phyloP scores from a whole-genome alignment of 2,113 vertebrate genomes.

The Synodontis membranacea region DNA sequence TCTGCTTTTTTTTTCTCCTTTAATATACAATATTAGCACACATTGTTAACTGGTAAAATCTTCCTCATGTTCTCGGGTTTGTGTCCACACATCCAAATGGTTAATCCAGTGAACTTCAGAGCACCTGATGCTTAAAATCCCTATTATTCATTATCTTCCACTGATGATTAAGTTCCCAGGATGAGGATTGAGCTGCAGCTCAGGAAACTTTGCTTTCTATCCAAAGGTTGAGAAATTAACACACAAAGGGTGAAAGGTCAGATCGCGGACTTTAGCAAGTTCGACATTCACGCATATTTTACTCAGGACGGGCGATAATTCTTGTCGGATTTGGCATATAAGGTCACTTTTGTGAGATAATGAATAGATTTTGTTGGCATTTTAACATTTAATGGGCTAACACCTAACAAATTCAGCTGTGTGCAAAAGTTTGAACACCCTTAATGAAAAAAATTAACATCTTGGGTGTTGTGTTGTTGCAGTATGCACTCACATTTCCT shows the following conservation, averaged over 20 bases:
- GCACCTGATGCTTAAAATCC: constrained; percentile 41
- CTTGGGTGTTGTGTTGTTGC: neutral
- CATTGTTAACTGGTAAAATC: neutral
- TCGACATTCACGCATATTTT: neutral
- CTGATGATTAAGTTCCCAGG: constrained; percentile 48
- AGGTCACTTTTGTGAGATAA: constrained; percentile 54
- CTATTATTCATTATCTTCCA: constrained; percentile 52
- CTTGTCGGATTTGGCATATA: constrained; percentile 66
- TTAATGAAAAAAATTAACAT: neutral
- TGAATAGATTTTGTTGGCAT: neutral
- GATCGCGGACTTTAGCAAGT: constrained; percentile 61
- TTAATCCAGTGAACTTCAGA: constrained; percentile 33
- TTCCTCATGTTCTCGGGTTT: neutral
- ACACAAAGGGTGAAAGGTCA: constrained; percentile 32
- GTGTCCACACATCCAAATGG: neutral
- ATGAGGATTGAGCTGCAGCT: neutral
- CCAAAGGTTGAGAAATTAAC: constrained; percentile 52
- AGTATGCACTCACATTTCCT: neutral
- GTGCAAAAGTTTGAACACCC: neutral
- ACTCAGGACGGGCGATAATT: neutral
- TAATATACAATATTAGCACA: neutral
- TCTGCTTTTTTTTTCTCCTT: neutral
- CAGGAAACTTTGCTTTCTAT: constrained; percentile 22
- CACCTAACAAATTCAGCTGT: constrained; percentile 13
- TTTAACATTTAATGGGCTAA: constrained; percentile 22